Evolutionary conservation across 2,888 invertebrate species (phyloP).

Genomic region (Phyllotreta striolata): DNA sequence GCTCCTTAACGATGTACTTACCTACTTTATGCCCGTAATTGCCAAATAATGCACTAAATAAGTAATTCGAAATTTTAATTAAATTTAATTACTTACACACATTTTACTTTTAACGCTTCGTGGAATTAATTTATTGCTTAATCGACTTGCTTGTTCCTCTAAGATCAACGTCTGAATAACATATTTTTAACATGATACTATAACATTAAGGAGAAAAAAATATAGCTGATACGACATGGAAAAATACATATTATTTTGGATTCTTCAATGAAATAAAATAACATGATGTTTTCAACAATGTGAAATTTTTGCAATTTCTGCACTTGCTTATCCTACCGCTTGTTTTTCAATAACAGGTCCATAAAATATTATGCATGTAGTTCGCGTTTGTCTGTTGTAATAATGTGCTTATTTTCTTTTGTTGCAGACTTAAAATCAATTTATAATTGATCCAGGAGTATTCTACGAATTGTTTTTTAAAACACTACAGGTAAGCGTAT

Average conservation of each 20-base stretch:
- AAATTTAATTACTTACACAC: too few relatives aligned
- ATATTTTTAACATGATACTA: not conserved
- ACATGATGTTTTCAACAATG: slow-evolving; percentile 14
- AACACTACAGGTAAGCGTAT: slow-evolving; percentile 33
- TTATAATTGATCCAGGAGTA: slow-evolving; percentile 36
- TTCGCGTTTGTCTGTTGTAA: not conserved
- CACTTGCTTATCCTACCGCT: not conserved
- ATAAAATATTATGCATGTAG: not conserved
- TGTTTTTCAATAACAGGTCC: not conserved
- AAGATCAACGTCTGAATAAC: slow-evolving; percentile 9
- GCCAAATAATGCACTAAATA: too few relatives aligned
- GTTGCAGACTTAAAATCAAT: slow-evolving; percentile 34
- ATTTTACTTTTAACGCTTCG: too few relatives aligned
- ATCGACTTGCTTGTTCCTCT: not conserved
- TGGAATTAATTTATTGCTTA: too few relatives aligned
- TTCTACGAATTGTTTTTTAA: slow-evolving; percentile 26
- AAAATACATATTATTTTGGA: slow-evolving; percentile 1
- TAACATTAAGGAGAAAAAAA: too few relatives aligned
- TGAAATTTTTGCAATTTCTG: slow-evolving; percentile 7
- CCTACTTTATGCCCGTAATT: too few relatives aligned
- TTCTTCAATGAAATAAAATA: slow-evolving; percentile 10
- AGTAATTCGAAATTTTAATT: too few relatives aligned
- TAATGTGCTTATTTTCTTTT: slow-evolving; percentile 15
- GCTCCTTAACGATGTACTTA: too few relatives aligned
- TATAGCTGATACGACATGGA: too few relatives aligned